phyloP scores from a whole-genome alignment of 2,797 vertebrate species.

The Fratercula arctica region DNA sequence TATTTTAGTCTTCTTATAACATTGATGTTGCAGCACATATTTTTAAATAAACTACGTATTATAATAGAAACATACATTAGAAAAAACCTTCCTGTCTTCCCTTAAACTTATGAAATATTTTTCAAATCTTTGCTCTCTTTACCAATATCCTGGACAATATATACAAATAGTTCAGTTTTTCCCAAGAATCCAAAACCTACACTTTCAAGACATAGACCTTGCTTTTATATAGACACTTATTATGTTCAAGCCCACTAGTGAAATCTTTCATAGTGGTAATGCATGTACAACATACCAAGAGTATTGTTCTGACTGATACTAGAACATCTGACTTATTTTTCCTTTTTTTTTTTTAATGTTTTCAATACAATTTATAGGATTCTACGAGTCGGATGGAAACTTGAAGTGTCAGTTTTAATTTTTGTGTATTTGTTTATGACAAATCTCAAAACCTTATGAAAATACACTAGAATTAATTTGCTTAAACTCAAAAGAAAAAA shows the following conservation, averaged over 20 bases:
- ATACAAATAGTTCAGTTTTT: background rate
- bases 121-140: background rate
- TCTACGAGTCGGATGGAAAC: background rate
- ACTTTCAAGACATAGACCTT: background rate
- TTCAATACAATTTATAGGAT: background rate
- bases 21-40: background rate
- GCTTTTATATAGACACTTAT: background rate
- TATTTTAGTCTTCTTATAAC: background rate
- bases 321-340: background rate
- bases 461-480: background rate
- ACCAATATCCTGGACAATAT: background rate
- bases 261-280: background rate
- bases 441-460: background rate
- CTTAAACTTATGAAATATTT: background rate
- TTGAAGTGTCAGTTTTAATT: background rate
- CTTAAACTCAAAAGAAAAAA: background rate
- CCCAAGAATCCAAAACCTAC: background rate
- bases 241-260: background rate
- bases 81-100: background rate
- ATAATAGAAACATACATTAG: background rate
- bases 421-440: background rate
- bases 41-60: background rate
- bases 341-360: background rate
- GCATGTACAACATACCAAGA: background rate
- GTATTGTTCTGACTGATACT: background rate